A percentile compares a stretch with the other conserved stretches of the same genome.
These are phyloP conservation scores for Syrrhaptes paradoxus DNA, from an alignment of 2,113 vertebrate species.

Conservation along the genomic window DNA sequence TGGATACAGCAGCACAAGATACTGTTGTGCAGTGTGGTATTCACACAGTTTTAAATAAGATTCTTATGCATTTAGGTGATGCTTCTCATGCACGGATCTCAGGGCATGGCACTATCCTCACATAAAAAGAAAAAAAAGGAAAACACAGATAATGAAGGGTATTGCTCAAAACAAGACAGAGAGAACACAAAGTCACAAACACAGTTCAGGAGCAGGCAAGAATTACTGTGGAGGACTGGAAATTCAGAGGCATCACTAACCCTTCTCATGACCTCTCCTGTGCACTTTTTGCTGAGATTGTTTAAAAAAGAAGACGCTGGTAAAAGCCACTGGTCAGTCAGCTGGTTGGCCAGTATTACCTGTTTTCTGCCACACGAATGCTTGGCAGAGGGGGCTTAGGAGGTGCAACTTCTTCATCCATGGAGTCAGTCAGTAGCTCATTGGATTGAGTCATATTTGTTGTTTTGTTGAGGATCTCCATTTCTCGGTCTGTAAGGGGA, in stretches of 20 bases:
- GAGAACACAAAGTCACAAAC: not conserved
- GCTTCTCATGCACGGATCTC: not conserved
- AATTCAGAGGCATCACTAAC: not conserved
- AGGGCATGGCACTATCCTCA: not conserved
- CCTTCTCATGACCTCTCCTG: not conserved
- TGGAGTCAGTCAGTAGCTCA: slow-evolving; percentile 78
- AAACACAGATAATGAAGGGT: not conserved
- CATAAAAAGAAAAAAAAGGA: not conserved
- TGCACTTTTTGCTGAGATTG: not conserved
- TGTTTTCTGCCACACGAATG: slow-evolving; percentile 92
- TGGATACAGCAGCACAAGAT: not conserved
- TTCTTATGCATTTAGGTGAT: not conserved
- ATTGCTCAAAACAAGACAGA: not conserved
- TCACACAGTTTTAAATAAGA: not conserved
- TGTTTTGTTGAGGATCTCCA: slow-evolving; percentile 87
- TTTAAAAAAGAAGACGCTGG: not conserved
- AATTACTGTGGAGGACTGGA: not conserved
- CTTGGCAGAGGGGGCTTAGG: slow-evolving; percentile 96
- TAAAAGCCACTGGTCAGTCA: not conserved
- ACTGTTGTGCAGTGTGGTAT: not conserved
- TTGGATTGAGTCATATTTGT: slow-evolving; percentile 72
- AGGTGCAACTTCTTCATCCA: slow-evolving; percentile 88
- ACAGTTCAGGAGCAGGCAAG: not conserved
- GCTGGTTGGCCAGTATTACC: slow-evolving; percentile 66
- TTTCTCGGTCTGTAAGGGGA: slow-evolving; percentile 86